A percentile compares a stretch with the other conserved stretches of the same genome.
phyloP scores from a whole-genome alignment of 2,888 invertebrate species.

The Choristoneura rosaceana region DNA sequence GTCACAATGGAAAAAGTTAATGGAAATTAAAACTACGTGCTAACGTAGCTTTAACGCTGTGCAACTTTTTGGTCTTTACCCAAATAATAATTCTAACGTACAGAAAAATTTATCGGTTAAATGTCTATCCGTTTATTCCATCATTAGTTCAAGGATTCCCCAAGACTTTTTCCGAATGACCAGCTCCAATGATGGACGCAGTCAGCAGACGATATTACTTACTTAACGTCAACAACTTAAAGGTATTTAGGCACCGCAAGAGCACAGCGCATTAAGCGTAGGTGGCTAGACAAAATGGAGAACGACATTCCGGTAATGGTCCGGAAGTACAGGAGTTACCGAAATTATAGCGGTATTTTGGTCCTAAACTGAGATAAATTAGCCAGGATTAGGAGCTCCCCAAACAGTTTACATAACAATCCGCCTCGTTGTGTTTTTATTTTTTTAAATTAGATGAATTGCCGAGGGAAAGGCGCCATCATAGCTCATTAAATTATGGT shows the following conservation, averaged over 20 bases:
- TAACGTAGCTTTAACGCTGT: no score
- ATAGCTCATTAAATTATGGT: conserved; percentile 53
- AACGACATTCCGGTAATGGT: conserved; percentile 28
- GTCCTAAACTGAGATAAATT: conserved; percentile 37
- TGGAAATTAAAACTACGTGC: no score
- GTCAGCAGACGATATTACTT: conserved; percentile 9
- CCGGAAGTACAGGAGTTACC: conserved; percentile 33
- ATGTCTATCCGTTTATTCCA: neutral
- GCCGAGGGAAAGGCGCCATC: conserved; percentile 52
- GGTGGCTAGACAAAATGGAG: conserved; percentile 28
- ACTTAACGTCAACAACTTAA: conserved; percentile 28
- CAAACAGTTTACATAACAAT: conserved; percentile 41
- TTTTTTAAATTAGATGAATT: conserved; percentile 68
- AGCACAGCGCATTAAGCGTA: neutral
- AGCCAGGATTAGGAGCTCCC: conserved; percentile 28
- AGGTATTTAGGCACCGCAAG: conserved; percentile 27
- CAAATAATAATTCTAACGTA: no score
- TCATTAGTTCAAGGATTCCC: neutral
- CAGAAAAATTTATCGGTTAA: neutral
- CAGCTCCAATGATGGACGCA: neutral
- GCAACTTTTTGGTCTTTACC: no score
- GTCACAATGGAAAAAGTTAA: no score
- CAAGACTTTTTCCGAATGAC: neutral
- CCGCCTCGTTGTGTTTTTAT: conserved; percentile 55
- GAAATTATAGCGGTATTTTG: conserved; percentile 24